Percentiles rank a stretch among this genome's conserved stretches.
phyloP scores from a whole-genome alignment of 2,888 invertebrate species.

The Cremastobaeus sp. region DNA sequence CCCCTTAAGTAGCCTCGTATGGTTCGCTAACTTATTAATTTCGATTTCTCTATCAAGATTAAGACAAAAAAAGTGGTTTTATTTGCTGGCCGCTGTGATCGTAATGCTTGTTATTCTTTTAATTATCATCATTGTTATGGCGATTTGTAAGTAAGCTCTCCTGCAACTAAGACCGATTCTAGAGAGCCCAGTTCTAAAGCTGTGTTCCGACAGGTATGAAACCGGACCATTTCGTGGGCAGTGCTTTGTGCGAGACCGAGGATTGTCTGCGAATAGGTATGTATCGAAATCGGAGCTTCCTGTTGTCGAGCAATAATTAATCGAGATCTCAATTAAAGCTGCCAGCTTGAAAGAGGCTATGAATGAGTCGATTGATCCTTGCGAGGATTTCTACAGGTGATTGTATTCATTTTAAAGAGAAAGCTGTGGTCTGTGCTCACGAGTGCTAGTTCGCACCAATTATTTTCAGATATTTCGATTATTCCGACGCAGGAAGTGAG shows the following conservation, averaged over 20 bases:
- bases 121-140: slow-evolving; percentile 66
- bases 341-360: slow-evolving; percentile 87
- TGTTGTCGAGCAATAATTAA: slow-evolving; percentile 13
- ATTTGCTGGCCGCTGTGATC: slow-evolving; percentile 65
- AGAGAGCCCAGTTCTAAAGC: too few relatives aligned
- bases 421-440: neutral
- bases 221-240: too few relatives aligned
- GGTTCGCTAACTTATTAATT: neutral
- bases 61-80: slow-evolving; percentile 46
- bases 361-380: slow-evolving; percentile 86
- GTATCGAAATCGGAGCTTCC: slow-evolving; percentile 39
- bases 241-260: slow-evolving; percentile 81
- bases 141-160: slow-evolving; percentile 72
- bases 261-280: slow-evolving; percentile 83
- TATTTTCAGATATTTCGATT: too few relatives aligned
- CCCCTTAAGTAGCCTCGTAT: too few relatives aligned
- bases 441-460: neutral
- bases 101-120: slow-evolving; percentile 62
- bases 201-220: slow-evolving; percentile 64
- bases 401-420: slow-evolving; percentile 32
- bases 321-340: slow-evolving; percentile 75
- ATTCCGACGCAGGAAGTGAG: too few relatives aligned
- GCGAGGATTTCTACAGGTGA: slow-evolving; percentile 89
- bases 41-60: slow-evolving; percentile 35
- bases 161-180: too few relatives aligned